These are phyloP conservation scores for Himalopsyche kuldschensis DNA, from an alignment of 2,888 invertebrate species.

Conservation along the genomic window DNA sequence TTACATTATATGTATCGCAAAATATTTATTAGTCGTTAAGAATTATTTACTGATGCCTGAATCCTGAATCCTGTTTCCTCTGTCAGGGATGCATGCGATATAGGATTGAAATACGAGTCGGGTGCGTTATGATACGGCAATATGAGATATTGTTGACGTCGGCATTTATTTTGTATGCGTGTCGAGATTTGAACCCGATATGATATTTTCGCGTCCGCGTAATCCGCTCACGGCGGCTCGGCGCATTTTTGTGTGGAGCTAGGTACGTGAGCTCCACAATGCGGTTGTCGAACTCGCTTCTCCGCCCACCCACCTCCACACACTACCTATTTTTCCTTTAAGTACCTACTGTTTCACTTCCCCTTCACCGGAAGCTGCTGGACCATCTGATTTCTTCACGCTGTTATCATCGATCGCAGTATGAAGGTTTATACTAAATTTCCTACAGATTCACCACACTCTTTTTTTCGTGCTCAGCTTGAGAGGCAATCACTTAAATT, in stretches of 20 bases:
- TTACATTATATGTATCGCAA: too few relatives aligned
- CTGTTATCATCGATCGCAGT: not conserved
- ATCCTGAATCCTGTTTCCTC: too few relatives aligned
- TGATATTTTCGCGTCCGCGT: not conserved
- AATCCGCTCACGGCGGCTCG: not conserved
- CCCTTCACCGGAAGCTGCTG: not conserved
- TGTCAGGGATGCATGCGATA: too few relatives aligned
- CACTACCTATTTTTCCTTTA: slow-evolving; percentile 4
- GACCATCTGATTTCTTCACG: not conserved
- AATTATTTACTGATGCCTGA: too few relatives aligned
- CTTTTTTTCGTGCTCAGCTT: too few relatives aligned
- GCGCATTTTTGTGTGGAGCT: not conserved
- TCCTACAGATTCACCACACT: too few relatives aligned
- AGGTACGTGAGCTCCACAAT: not conserved
- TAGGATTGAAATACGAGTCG: not conserved
- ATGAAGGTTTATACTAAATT: not conserved
- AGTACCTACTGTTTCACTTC: not conserved
- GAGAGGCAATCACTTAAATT: too few relatives aligned
- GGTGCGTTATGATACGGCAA: not conserved
- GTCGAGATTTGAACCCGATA: not conserved
- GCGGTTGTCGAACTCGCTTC: slow-evolving; percentile 16
- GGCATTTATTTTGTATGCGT: not conserved
- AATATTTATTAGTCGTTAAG: too few relatives aligned
- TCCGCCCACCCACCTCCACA: not conserved
- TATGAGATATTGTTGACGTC: not conserved